Evolutionary conservation across 2,797 vertebrate species (phyloP).

Genomic region (Enteromius anoplus): DNA sequence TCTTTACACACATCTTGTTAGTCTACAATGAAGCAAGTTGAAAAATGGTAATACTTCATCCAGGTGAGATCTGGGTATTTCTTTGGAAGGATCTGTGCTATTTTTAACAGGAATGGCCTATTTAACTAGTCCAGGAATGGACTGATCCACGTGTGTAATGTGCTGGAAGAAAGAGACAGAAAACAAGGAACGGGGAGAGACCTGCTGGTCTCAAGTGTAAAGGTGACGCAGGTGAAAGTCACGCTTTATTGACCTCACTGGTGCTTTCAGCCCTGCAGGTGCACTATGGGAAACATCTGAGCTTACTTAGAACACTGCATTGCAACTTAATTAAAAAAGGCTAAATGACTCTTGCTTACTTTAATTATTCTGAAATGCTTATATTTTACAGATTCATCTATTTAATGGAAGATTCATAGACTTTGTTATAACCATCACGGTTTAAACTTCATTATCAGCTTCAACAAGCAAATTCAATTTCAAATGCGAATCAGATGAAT

Average conservation of each 20-base stretch:
- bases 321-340: neutral
- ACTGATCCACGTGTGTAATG: conserved; percentile 53
- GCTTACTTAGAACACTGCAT: conserved; percentile 17
- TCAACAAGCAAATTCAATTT: neutral
- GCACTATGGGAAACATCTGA: conserved; percentile 63
- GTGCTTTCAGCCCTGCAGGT: conserved; percentile 50
- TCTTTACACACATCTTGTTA: conserved; percentile 35
- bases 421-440: neutral
- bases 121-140: conserved; percentile 62
- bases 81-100: conserved; percentile 35
- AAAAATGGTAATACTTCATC: neutral
- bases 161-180: conserved; percentile 41
- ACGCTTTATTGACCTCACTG: conserved; percentile 42
- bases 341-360: neutral
- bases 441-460: neutral
- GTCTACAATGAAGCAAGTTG: conserved; percentile 9
- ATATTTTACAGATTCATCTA: neutral
- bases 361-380: neutral
- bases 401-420: conserved; percentile 4
- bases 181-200: conserved; percentile 33
- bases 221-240: conserved; percentile 66
- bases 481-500: neutral
- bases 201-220: conserved; percentile 59
- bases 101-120: conserved; percentile 60
- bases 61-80: conserved; percentile 44